phyloP scores from a whole-genome alignment of 2,888 invertebrate genomes.

The Latrodectus elegans region DNA sequence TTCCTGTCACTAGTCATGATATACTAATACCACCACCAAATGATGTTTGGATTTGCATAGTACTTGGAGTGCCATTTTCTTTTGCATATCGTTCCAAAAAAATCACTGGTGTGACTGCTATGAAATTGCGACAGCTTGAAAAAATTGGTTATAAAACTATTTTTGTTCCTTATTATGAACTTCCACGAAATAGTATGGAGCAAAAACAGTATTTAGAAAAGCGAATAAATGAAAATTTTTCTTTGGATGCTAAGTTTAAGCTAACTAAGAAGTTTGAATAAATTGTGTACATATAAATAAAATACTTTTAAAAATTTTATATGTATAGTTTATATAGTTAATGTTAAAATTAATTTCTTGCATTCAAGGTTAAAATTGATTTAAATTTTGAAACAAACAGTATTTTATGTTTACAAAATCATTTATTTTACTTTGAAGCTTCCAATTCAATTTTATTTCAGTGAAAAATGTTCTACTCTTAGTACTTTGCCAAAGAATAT shows the following conservation, averaged over 20 bases:
- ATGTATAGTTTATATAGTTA: too few species aligned
- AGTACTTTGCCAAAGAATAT: too few species aligned
- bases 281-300: slow-evolving; percentile 8
- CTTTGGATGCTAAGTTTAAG: neutral
- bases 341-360: too few species aligned
- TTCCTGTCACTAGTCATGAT: neutral
- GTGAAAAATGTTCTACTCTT: too few species aligned
- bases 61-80: slow-evolving; percentile 13
- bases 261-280: neutral
- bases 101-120: slow-evolving; percentile 15
- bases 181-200: neutral
- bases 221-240: neutral
- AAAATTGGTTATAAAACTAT: slow-evolving; percentile 46
- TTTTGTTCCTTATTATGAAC: slow-evolving; percentile 26
- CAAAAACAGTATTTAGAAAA: slow-evolving; percentile 30
- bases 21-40: slow-evolving; percentile 26
- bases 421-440: too few species aligned
- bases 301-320: slow-evolving; percentile 1
- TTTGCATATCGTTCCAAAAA: slow-evolving; percentile 39
- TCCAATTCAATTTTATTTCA: too few species aligned
- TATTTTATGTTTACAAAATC: too few species aligned
- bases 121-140: slow-evolving; percentile 51
- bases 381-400: too few species aligned
- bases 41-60: slow-evolving; percentile 31
- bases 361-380: too few species aligned